Percentiles rank a stretch among this genome's conserved stretches.
Conservation (phyloP, 1,140 invertebrate genomes). For the Bradynema listronoti region DNA sequence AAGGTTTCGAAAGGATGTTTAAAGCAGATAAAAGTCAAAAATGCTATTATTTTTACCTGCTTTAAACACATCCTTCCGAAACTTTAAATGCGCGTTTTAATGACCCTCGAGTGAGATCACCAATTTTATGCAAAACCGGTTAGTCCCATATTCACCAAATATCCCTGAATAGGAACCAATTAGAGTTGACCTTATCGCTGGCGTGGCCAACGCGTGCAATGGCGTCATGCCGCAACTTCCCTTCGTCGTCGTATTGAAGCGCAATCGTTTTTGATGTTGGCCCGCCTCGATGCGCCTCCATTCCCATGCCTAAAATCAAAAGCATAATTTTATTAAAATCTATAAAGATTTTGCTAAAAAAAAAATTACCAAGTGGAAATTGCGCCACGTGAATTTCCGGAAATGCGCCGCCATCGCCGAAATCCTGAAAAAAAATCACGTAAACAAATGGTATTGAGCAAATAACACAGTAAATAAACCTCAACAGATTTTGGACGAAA, state of each 20-base stretch:
- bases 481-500: conserved; percentile 82
- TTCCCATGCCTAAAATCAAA: conserved; percentile 59
- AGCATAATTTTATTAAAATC: neutral
- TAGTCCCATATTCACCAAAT: no score
- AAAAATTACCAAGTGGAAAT: conserved; percentile 77
- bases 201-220: conserved; percentile 86
- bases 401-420: conserved; percentile 91
- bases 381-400: conserved; percentile 96
- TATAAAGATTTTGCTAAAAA: conserved; percentile 3
- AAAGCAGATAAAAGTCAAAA: no score
- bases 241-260: conserved; percentile 77
- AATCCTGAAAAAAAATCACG: conserved; percentile 63
- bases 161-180: conserved; percentile 5
- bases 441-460: conserved; percentile 1
- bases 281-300: conserved; percentile 63
- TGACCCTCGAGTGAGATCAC: no score
- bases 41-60: no score
- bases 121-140: no score
- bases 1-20: no score
- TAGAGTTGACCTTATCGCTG: conserved; percentile 94
- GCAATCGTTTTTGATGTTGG: conserved; percentile 77
- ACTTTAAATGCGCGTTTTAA: conserved; percentile 17
- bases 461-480: conserved; percentile 60
- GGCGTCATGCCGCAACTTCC: conserved; percentile 90
- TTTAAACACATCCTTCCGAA: no score